Base-by-base conservation (phyloP, 2,113 vertebrate genomes). In the Holacanthus passer region DNA sequence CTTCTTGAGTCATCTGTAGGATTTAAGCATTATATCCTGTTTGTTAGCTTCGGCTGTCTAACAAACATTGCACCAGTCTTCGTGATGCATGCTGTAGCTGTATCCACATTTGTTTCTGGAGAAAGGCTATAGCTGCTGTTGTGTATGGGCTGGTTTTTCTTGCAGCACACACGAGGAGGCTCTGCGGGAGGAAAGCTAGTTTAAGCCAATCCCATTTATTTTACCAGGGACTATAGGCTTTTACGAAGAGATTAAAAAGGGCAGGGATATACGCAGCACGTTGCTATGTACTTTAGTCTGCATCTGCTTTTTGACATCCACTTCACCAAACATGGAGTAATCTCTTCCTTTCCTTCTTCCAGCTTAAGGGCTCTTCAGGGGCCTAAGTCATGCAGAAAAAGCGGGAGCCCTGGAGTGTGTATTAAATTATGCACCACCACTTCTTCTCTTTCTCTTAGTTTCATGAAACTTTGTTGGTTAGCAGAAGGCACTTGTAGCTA, bases 181-280 rank as follows among this genome's bases (percentile, higher is more conserved):
- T 82, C 75, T 31, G 35, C 10, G 29, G 53, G 56, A 78, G 68
- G 41, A 76, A 74, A 71, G 69, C 55, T 76, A 52, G 80, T 79
- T 69, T 73, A 83, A 79, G 83, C 50, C 48, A 77, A 74, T 87
- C 77, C 37, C 48, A 64, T 90, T 88, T 84, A 77, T 81, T 85
- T 80, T 29, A 73, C 64, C 66, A 31, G 70, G 53, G 53, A 64
- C 73, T 76, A 69, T 27, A 70, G 47, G 77, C 67, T 83, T 79
- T 68, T 12, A 45, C 77, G 16, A 7, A 55, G 67, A 78, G 82
- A 87, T 83, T 82, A 65, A 80, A 84, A 58, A 73, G 66, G 43
- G 45, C 56, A 48, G 55, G 68, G 67, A 79, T 74, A 27, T 7
- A 77, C 56, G 3, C 31, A 69, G 50, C 62, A 59, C 31, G 16